Conservation (phyloP, 2,888 invertebrate genomes). For the Galerucella nymphaeae region DNA sequence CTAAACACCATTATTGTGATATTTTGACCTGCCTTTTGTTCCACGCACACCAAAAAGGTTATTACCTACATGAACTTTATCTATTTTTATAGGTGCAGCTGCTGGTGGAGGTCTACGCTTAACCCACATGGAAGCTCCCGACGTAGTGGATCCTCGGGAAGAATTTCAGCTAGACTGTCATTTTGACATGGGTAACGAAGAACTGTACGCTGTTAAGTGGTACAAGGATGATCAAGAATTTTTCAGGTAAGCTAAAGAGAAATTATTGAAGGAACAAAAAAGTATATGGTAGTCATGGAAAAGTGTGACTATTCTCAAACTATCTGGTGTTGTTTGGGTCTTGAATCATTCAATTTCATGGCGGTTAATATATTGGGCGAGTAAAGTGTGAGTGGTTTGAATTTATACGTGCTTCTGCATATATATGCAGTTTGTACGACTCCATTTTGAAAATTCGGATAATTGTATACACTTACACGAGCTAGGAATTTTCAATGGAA, state of each 20-base stretch:
- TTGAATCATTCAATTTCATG: neutral
- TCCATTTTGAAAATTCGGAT: neutral
- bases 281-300: no score
- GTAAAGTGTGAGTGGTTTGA: neutral
- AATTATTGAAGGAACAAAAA: no score
- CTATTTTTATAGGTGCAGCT: neutral
- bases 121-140: constrained; percentile 60
- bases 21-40: no score
- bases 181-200: constrained; percentile 62
- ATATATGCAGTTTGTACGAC: neutral
- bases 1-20: no score
- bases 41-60: no score
- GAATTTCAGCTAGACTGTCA: constrained; percentile 60
- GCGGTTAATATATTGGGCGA: neutral
- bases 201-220: constrained; percentile 63
- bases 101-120: constrained; percentile 52
- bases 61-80: no score
- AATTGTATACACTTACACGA: neutral
- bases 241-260: constrained; percentile 49
- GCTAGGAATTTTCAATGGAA: constrained; percentile 1
- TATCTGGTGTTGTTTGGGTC: neutral
- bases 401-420: neutral
- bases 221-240: constrained; percentile 61
- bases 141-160: constrained; percentile 58
- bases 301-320: no score